These are phyloP conservation scores for Neolamprologus sp. DNA, from an alignment of 2,113 vertebrate species.

Conservation along the genomic window DNA sequence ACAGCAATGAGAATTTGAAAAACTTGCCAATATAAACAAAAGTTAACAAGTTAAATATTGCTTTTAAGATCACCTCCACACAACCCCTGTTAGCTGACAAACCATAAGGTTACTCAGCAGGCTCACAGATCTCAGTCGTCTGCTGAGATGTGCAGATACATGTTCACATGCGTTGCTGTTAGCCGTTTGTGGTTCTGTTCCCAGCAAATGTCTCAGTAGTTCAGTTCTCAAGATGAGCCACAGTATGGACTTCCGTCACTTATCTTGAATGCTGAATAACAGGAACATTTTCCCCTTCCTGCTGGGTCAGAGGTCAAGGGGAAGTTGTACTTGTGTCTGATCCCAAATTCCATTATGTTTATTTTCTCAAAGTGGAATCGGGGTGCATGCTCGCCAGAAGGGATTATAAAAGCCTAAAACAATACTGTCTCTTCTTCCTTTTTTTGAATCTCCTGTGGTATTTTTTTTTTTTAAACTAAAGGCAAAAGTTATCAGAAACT, in stretches of 20 bases:
- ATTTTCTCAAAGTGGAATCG: slow-evolving; percentile 56
- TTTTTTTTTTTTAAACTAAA: not conserved
- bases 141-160: not conserved
- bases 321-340: slow-evolving; percentile 55
- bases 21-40: not conserved
- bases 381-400: slow-evolving; percentile 11
- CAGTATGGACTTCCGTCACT: not conserved
- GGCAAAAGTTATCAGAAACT: not conserved
- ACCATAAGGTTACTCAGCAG: not conserved
- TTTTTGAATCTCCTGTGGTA: not conserved
- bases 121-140: not conserved
- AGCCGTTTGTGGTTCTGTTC: not conserved
- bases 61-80: not conserved
- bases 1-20: not conserved
- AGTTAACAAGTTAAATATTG: not conserved
- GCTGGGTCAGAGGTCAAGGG: slow-evolving; percentile 49
- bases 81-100: not conserved
- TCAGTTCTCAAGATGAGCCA: not conserved
- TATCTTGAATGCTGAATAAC: slow-evolving; percentile 47
- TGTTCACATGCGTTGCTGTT: not conserved
- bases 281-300: slow-evolving; percentile 59
- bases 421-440: slow-evolving; percentile 36
- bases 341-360: slow-evolving; percentile 65
- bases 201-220: not conserved
- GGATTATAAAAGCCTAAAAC: slow-evolving; percentile 55